Evolutionary conservation across 2,113 vertebrate genomes (phyloP).

Genomic region (Mus spicilegus): DNA sequence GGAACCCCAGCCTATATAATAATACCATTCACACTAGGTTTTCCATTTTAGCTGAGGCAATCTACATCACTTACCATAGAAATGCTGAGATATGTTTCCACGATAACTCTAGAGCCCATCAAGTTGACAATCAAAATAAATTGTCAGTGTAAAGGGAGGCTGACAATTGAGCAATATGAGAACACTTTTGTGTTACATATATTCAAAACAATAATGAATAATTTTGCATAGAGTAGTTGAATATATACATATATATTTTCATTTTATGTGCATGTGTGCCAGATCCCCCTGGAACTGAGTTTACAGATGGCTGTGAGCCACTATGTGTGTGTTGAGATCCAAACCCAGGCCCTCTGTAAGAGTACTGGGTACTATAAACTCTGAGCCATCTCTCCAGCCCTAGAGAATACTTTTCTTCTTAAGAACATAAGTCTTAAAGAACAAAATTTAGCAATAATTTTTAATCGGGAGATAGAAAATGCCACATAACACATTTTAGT

Average conservation of each 20-base stretch:
- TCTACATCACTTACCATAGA: not conserved
- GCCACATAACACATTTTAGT: not conserved
- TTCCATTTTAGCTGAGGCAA: not conserved
- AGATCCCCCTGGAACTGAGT: not conserved
- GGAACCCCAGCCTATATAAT: not conserved
- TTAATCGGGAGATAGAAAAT: constrained; percentile 11
- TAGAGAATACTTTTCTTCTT: not conserved
- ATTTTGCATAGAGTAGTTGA: not conserved
- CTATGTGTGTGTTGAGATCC: not conserved
- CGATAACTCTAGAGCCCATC: not conserved
- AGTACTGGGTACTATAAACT: not conserved
- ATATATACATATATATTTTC: not conserved
- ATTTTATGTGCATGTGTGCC: not conserved
- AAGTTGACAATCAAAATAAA: not conserved
- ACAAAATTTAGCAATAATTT: not conserved
- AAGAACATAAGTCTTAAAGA: not conserved
- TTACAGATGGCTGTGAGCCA: not conserved
- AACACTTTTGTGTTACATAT: not conserved
- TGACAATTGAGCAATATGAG: not conserved
- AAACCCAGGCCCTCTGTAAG: not conserved
- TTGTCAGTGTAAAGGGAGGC: not conserved
- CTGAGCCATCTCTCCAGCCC: not conserved
- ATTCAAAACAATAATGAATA: constrained; percentile 35
- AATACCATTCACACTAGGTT: too few species aligned
- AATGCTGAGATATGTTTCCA: too few species aligned